Conservation (phyloP, 1,140 invertebrate species). For the Vanessa tameamea region DNA sequence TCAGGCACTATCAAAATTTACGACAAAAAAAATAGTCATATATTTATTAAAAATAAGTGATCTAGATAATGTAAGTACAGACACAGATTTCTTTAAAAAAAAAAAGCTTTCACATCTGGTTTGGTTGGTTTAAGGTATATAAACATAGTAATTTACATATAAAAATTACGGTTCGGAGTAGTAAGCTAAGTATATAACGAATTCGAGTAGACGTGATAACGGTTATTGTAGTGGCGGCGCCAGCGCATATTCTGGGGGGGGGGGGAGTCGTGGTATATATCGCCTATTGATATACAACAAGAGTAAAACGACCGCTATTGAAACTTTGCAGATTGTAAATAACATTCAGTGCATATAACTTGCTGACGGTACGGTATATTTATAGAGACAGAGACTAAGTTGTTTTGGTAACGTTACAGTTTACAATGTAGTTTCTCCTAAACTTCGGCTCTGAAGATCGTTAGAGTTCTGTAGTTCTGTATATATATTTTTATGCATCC, state of each 20-base stretch:
- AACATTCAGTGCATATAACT: too few relatives aligned
- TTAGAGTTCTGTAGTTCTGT: background rate
- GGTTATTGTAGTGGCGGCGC: constrained; percentile 11
- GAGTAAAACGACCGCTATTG: background rate
- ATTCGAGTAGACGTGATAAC: constrained; percentile 3
- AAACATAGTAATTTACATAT: background rate
- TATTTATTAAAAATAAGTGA: too few relatives aligned
- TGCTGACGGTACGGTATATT: too few relatives aligned
- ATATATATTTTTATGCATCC: constrained; percentile 11
- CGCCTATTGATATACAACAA: background rate
- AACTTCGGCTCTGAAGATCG: background rate
- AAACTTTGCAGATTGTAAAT: background rate
- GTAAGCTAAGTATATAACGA: background rate
- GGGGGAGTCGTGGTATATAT: too few relatives aligned
- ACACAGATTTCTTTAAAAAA: too few relatives aligned
- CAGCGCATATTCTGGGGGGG: background rate
- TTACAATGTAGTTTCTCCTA: background rate
- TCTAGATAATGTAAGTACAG: background rate
- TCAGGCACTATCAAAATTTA: too few relatives aligned
- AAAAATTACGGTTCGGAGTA: background rate
- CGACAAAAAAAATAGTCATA: too few relatives aligned
- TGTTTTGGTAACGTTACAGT: too few relatives aligned
- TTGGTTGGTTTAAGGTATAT: too few relatives aligned
- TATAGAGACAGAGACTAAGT: too few relatives aligned
- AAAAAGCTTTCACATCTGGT: too few relatives aligned